phyloP scores from a whole-genome alignment of 1,140 invertebrate genomes.

The Halotydeus destructor region DNA sequence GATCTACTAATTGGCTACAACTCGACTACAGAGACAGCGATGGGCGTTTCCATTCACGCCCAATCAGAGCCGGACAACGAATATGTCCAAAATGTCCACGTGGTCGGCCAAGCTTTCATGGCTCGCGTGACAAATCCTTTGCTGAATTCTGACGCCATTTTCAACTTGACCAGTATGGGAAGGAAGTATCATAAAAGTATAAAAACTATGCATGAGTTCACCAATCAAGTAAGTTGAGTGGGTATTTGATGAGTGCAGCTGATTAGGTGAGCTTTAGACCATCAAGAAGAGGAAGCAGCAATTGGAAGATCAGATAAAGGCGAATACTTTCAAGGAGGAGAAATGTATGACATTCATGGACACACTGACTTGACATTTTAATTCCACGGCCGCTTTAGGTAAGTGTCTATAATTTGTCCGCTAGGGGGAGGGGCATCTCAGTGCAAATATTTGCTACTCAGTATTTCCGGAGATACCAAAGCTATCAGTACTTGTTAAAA shows the following conservation, averaged over 20 bases:
- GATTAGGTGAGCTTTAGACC: too few relatives aligned
- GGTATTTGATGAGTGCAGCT: too few relatives aligned
- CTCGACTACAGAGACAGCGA: slow-evolving; percentile 62
- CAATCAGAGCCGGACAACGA: slow-evolving; percentile 41
- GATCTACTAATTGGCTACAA: too few relatives aligned
- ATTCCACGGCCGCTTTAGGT: too few relatives aligned
- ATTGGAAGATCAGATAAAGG: slow-evolving; percentile 1
- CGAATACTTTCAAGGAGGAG: slow-evolving; percentile 18
- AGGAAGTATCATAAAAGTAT: slow-evolving; percentile 29
- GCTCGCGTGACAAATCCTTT: background rate
- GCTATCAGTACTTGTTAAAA: too few relatives aligned
- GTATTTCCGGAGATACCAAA: too few relatives aligned
- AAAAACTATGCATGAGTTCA: slow-evolving; percentile 60
- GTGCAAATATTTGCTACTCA: too few relatives aligned
- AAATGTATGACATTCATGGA: slow-evolving; percentile 47
- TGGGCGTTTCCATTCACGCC: slow-evolving; percentile 48
- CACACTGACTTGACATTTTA: too few relatives aligned
- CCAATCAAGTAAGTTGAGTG: slow-evolving; percentile 30
- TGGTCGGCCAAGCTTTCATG: background rate
- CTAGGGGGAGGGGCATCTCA: too few relatives aligned
- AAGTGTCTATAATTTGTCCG: too few relatives aligned
- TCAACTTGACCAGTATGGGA: slow-evolving; percentile 2
- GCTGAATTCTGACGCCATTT: background rate
- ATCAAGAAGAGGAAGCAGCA: slow-evolving; percentile 11
- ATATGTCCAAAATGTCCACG: slow-evolving; percentile 49